phyloP scores from a whole-genome alignment of 2,888 invertebrate genomes.

The Temnothorax unifasciatus region DNA sequence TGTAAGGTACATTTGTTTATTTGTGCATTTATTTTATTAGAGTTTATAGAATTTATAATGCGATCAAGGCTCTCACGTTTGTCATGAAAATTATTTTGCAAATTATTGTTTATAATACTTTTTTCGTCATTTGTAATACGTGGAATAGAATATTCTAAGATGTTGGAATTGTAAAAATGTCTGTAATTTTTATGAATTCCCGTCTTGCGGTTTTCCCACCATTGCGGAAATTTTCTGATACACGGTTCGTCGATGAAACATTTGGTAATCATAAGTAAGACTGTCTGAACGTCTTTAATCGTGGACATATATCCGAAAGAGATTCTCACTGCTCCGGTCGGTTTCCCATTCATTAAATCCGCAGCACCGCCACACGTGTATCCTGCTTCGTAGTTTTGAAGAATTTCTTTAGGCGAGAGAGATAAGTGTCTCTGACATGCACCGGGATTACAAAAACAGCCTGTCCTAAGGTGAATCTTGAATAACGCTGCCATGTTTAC shows the following conservation, averaged over 20 bases:
- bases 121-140: constrained; percentile 19
- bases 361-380: constrained; percentile 96
- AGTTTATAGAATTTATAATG: not conserved
- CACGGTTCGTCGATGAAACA: constrained; percentile 90
- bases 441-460: constrained; percentile 99
- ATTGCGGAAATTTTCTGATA: constrained; percentile 82
- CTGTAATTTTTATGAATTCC: constrained; percentile 57
- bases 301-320: constrained; percentile 98
- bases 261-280: constrained; percentile 91
- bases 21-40: constrained; percentile 13
- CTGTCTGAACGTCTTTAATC: constrained; percentile 90
- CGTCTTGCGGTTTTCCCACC: constrained; percentile 76
- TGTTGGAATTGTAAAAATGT: constrained; percentile 30
- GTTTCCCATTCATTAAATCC: constrained; percentile 94
- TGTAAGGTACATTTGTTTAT: constrained; percentile 78
- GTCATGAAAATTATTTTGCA: not conserved
- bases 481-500: constrained; percentile 95
- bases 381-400: constrained; percentile 93
- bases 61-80: not conserved
- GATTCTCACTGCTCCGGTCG: constrained; percentile 96
- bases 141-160: constrained; percentile 1
- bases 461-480: constrained; percentile 95
- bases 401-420: constrained; percentile 90
- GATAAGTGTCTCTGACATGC: constrained; percentile 94
- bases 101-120: not conserved